Conservation (phyloP, 1,140 invertebrate genomes). For the Hyphantria cunea region DNA sequence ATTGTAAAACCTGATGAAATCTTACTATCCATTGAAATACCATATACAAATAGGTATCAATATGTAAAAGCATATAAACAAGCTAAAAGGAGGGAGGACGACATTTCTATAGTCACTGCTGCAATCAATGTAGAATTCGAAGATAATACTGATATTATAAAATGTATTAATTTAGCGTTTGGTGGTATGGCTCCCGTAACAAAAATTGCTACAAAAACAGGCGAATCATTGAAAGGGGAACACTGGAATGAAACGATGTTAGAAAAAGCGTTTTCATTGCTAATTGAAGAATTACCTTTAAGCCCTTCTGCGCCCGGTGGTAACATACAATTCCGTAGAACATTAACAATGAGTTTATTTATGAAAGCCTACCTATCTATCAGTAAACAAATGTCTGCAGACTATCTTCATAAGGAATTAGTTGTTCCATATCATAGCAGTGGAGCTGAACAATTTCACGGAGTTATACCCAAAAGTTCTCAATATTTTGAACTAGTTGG, state of each 20-base stretch:
- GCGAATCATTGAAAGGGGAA: slow-evolving; percentile 84
- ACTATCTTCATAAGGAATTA: slow-evolving; percentile 73
- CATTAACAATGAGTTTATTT: slow-evolving; percentile 93
- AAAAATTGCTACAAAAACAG: slow-evolving; percentile 88
- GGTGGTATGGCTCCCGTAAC: slow-evolving; percentile 97
- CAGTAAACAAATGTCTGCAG: slow-evolving; percentile 80
- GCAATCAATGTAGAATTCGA: slow-evolving; percentile 88
- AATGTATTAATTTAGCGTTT: slow-evolving; percentile 87
- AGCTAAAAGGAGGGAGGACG: slow-evolving; percentile 95
- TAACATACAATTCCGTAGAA: slow-evolving; percentile 91
- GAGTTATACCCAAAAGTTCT: slow-evolving; percentile 86
- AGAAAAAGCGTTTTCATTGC: slow-evolving; percentile 83
- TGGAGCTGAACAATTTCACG: slow-evolving; percentile 85
- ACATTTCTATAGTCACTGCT: slow-evolving; percentile 97
- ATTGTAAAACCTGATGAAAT: slow-evolving; percentile 90
- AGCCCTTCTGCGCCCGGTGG: slow-evolving; percentile 93
- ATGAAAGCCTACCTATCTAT: slow-evolving; percentile 94
- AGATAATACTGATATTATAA: slow-evolving; percentile 83
- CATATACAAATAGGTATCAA: slow-evolving; percentile 86
- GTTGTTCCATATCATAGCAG: slow-evolving; percentile 80
- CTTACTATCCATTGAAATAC: slow-evolving; percentile 88
- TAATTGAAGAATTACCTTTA: slow-evolving; percentile 91
- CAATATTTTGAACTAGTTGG: slow-evolving; percentile 91
- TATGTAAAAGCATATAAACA: slow-evolving; percentile 95
- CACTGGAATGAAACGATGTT: slow-evolving; percentile 90